These are phyloP conservation scores for Leptinotarsa haldemani DNA, from an alignment of 2,888 invertebrate species.

Conservation along the genomic window DNA sequence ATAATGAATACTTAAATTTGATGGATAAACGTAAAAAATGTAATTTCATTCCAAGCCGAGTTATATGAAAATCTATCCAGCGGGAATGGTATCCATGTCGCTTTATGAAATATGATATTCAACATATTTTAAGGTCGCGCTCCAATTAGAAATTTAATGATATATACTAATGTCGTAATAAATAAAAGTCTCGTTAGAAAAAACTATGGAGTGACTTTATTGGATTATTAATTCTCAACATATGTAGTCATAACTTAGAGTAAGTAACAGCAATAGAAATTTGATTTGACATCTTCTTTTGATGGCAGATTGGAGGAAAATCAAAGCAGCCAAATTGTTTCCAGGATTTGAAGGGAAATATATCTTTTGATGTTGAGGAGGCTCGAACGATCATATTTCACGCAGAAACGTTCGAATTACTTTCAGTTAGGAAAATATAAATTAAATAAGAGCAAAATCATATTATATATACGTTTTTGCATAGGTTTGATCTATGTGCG, in stretches of 20 bases:
- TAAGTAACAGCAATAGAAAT: background rate
- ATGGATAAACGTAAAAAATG: constrained; percentile 3
- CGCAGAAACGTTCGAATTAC: no score
- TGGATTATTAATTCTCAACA: constrained; percentile 23
- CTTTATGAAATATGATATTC: constrained; percentile 21
- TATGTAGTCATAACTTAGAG: constrained; percentile 17
- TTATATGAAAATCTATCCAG: constrained; percentile 14
- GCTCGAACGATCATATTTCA: no score
- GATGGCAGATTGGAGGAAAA: background rate
- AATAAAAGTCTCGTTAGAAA: constrained; percentile 27
- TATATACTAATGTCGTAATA: constrained; percentile 27
- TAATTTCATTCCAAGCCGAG: constrained; percentile 3
- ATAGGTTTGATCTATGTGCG: no score
- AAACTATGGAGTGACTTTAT: constrained; percentile 8
- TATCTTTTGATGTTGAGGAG: background rate
- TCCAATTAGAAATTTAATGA: constrained; percentile 29
- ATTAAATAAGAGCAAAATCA: no score
- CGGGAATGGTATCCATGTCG: background rate
- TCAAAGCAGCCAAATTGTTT: background rate
- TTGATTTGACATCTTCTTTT: background rate
- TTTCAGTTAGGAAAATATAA: no score
- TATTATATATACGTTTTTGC: no score
- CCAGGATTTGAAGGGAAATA: background rate
- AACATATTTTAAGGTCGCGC: constrained; percentile 22
- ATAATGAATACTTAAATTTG: background rate